phyloP scores from a whole-genome alignment of 2,797 vertebrate genomes.

The Sebastes hubbsi region DNA sequence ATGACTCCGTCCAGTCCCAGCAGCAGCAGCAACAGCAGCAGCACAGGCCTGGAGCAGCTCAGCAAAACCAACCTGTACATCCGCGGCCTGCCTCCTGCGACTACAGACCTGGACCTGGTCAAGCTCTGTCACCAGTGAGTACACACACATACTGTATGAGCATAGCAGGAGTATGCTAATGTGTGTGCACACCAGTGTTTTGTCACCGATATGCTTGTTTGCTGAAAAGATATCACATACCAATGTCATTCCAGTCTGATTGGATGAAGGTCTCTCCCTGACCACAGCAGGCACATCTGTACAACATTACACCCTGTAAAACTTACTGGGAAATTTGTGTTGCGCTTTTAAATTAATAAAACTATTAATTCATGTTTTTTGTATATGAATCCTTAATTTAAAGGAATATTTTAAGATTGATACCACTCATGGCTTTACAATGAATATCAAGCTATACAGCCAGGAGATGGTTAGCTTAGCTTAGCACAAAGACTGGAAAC shows the following conservation, averaged over 20 bases:
- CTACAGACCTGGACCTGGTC: conserved; percentile 98
- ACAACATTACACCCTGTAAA: background rate
- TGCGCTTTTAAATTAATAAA: background rate
- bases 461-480: background rate
- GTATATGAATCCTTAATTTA: background rate
- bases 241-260: background rate
- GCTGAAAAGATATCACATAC: background rate
- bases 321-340: background rate
- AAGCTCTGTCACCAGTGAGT: conserved; percentile 99
- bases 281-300: background rate
- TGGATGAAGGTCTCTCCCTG: background rate
- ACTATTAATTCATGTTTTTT: background rate
- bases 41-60: conserved; percentile 98
- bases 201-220: background rate
- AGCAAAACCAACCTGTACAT: conserved; percentile 99
- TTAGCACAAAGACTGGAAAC: background rate
- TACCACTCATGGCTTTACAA: background rate
- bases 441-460: background rate
- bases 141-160: conserved; percentile 1
- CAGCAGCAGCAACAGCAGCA: conserved; percentile 95
- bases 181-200: background rate
- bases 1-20: conserved; percentile 99
- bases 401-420: background rate
- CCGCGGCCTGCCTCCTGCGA: conserved; percentile 95
- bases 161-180: background rate